Base-by-base conservation (phyloP, 2,797 vertebrate species). In the Gambusia yucatana region DNA sequence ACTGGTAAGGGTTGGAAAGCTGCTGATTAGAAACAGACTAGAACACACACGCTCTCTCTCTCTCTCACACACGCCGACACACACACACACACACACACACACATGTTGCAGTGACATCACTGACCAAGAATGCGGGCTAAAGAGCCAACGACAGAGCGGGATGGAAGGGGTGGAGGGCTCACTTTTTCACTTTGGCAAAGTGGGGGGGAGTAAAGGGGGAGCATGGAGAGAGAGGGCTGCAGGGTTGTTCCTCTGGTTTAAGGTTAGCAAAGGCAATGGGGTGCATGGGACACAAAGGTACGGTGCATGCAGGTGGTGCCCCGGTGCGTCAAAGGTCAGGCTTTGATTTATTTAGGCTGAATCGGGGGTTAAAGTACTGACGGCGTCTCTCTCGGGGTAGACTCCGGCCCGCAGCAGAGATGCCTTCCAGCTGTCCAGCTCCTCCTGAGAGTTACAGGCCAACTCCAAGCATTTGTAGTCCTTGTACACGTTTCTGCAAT, bases 381-480 rank as follows among this genome's bases (percentile, higher is more conserved):
- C 97, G 50, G 95, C 92, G 93, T 96, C 94, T 96, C 96, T 93
- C 96, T 96, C 95, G n/a, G 95, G 95, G 95, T 97, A 97, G 89
- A 99, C 97, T 83, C 97, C 97, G 1, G 98, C 98, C 87, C 97
- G 96, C 0, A 98, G 95, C 71, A 98, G 93, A 89, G 98, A 98
- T 22, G 96, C 96, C 92, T 98, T 98, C 98, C 98, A 98, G 96
- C 97, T 97, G 96, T 98, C 97, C 90, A 97, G 88, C 82, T 98
- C 97, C 92, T 98, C 97, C 89, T 97, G 97, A 73, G 96, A 96
- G 91, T 96, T 96, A 89, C 97, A 97, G 75, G 97, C 96, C 91
- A 98, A 93, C 94, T 98, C 97, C 92, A 98, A 95, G 93, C 96
- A 97, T 86, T 95, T 96, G 94, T 98, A 97, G 96, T 98, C 97